A percentile compares a stretch with the other conserved stretches of the same genome.
These are phyloP conservation scores for Galerucella nymphaeae DNA, from an alignment of 2,888 invertebrate genomes.

Conservation along the genomic window DNA sequence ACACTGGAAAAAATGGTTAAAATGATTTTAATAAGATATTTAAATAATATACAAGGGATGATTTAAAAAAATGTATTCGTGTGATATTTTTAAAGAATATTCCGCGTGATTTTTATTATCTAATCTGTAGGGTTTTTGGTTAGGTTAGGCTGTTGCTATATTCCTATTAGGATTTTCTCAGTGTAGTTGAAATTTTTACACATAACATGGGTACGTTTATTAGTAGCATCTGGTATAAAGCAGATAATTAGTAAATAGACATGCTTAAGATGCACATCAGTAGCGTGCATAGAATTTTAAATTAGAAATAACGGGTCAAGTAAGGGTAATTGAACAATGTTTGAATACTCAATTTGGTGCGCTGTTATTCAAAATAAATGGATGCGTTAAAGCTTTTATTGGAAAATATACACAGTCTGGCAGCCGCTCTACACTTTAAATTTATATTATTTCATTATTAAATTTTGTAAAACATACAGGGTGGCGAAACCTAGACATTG, in stretches of 20 bases:
- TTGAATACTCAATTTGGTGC: slow-evolving; percentile 31
- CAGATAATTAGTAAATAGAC: slow-evolving; percentile 39
- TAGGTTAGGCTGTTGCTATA: too few species aligned
- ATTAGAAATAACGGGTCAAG: slow-evolving; percentile 35
- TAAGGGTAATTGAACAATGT: slow-evolving; percentile 34
- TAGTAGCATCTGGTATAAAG: slow-evolving; percentile 22
- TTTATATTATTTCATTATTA: background rate
- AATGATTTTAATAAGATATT: background rate
- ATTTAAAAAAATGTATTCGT: too few species aligned
- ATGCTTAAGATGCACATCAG: slow-evolving; percentile 37
- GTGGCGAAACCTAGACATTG: too few species aligned
- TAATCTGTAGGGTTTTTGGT: too few species aligned
- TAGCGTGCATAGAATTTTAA: slow-evolving; percentile 36
- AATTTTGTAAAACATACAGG: too few species aligned
- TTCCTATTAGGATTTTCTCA: background rate
- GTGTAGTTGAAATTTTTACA: slow-evolving; percentile 11
- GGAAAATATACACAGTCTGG: slow-evolving; percentile 11
- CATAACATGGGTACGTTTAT: slow-evolving; percentile 16
- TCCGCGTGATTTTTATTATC: too few species aligned
- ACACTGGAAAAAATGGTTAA: slow-evolving; percentile 11
- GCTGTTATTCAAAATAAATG: slow-evolving; percentile 16
- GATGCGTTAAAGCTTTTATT: slow-evolving; percentile 5
- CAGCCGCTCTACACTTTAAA: slow-evolving; percentile 21
- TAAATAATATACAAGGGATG: too few species aligned
- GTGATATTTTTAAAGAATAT: too few species aligned